Evolutionary conservation across 2,888 invertebrate genomes (phyloP).

Genomic region (Thera britannica): DNA sequence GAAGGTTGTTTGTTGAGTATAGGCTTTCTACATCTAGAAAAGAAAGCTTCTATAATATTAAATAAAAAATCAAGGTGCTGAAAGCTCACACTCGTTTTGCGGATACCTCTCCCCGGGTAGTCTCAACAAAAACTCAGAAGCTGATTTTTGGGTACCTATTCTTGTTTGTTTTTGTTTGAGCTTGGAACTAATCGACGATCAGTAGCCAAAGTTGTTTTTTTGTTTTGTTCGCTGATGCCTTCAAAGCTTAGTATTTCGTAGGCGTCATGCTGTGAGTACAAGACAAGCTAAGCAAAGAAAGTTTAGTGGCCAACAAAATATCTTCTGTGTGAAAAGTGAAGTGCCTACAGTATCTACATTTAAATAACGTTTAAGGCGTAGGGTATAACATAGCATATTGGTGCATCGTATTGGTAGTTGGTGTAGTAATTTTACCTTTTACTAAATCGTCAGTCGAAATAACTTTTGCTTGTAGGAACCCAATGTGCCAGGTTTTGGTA

Average conservation of each 20-base stretch:
- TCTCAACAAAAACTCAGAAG: conserved; percentile 59
- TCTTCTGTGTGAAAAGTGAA: background rate
- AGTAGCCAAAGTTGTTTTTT: conserved; percentile 32
- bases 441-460: too few relatives aligned
- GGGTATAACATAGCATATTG: too few relatives aligned
- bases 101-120: conserved; percentile 56
- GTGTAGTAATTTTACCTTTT: too few relatives aligned
- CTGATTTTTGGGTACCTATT: conserved; percentile 57
- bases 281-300: background rate
- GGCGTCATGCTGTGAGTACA: background rate
- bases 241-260: background rate
- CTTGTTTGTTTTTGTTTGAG: conserved; percentile 58
- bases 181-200: conserved; percentile 56
- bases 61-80: conserved; percentile 52
- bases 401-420: too few relatives aligned
- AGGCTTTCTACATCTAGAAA: conserved; percentile 38
- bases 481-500: too few relatives aligned
- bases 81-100: conserved; percentile 61
- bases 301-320: background rate
- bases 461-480: too few relatives aligned
- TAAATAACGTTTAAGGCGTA: too few relatives aligned
- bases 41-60: conserved; percentile 29
- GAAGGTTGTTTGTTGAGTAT: too few relatives aligned
- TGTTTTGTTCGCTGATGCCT: conserved; percentile 41
- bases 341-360: background rate